Conservation (phyloP, 2,113 vertebrate genomes). For the Calyptomena viridis region DNA sequence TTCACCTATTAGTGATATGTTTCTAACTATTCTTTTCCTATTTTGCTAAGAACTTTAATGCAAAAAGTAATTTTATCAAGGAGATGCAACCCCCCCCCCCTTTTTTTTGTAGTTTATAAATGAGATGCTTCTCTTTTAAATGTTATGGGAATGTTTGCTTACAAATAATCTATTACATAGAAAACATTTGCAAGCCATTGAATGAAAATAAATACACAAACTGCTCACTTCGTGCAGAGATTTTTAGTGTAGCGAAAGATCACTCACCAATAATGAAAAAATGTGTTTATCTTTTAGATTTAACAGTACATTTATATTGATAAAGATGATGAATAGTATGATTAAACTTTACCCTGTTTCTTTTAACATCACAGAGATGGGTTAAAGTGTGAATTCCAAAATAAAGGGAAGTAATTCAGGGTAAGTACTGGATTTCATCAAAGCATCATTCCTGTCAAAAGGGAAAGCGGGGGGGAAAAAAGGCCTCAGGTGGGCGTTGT, state of each 20-base stretch:
- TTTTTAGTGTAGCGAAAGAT: neutral
- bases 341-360: neutral
- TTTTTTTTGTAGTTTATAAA: neutral
- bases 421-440: neutral
- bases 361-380: neutral
- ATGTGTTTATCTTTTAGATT: neutral
- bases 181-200: neutral
- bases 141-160: neutral
- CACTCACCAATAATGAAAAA: neutral
- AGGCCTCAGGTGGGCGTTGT: neutral
- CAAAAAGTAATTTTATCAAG: neutral
- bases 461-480: neutral
- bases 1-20: neutral
- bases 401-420: neutral
- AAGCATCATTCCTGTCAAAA: neutral
- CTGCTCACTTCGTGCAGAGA: neutral
- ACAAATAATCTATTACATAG: neutral
- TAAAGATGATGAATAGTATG: neutral
- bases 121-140: neutral
- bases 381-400: neutral
- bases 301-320: neutral
- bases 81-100: neutral
- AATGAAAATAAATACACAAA: neutral
- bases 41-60: neutral
- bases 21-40: neutral